Evolutionary conservation across 2,113 vertebrate genomes (phyloP).

Genomic region (Nycticryphes semicollaris): DNA sequence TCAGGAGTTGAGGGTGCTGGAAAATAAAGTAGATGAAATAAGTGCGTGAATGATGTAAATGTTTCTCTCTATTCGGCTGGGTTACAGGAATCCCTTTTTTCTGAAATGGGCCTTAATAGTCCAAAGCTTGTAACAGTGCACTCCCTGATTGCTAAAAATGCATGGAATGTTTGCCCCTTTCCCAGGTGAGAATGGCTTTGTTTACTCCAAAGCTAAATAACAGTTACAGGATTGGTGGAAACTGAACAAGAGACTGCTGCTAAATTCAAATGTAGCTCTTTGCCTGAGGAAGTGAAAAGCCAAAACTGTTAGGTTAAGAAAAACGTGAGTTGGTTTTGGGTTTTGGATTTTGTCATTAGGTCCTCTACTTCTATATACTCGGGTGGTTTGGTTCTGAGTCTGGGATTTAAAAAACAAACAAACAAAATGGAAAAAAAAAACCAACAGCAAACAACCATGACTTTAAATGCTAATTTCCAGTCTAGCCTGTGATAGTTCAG

Average conservation of each 20-base stretch:
- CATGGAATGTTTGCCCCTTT: not conserved
- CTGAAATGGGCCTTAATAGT: not conserved
- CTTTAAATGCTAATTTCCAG: not conserved
- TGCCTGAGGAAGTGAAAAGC: not conserved
- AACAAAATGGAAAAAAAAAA: not conserved
- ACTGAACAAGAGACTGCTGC: not conserved
- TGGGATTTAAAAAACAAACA: not conserved
- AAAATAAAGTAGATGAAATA: not conserved
- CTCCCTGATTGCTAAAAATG: not conserved
- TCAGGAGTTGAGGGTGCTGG: not conserved
- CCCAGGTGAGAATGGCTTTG: not conserved
- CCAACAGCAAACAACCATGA: not conserved
- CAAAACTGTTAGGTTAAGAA: not conserved
- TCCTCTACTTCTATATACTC: not conserved
- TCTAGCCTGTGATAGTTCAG: not conserved
- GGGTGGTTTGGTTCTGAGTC: not conserved
- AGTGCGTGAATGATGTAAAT: not conserved
- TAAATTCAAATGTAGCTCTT: not conserved
- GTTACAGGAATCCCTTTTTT: not conserved
- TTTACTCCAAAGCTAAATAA: not conserved
- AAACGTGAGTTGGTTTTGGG: not conserved
- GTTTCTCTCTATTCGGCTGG: not conserved
- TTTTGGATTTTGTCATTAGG: not conserved
- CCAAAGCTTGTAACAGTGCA: not conserved
- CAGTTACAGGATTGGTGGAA: not conserved